These are phyloP conservation scores for Sinhomidia bicolor DNA, from an alignment of 2,888 invertebrate species.

Conservation along the genomic window DNA sequence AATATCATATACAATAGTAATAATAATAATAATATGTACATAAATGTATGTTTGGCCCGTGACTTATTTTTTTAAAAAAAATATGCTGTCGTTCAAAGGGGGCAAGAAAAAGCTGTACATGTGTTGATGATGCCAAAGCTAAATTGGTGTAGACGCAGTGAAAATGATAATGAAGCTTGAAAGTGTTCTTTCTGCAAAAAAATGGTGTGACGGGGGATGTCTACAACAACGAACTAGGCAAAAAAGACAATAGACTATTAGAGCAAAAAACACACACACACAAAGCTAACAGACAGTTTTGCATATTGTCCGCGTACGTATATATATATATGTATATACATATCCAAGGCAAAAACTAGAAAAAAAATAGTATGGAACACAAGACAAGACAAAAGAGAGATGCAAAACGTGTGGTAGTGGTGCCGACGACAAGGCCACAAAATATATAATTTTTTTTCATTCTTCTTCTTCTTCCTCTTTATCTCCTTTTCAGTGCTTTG, in stretches of 20 bases:
- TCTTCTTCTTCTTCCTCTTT: not conserved
- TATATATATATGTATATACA: no score
- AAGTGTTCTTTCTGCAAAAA: slow-evolving; percentile 24
- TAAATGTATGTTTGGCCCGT: not conserved
- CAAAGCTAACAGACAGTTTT: not conserved
- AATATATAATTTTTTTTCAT: not conserved
- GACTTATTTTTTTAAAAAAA: not conserved
- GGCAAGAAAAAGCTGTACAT: not conserved
- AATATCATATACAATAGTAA: no score
- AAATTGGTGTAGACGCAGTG: not conserved
- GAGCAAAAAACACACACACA: not conserved
- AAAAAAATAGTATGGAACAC: not conserved
- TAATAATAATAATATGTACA: no score
- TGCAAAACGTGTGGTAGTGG: not conserved
- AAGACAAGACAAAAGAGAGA: no score
- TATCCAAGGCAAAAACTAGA: no score
- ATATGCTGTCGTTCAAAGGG: not conserved
- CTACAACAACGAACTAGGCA: not conserved
- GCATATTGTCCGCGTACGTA: not conserved
- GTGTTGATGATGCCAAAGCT: not conserved
- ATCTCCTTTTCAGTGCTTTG: not conserved
- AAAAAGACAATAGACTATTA: slow-evolving; percentile 20
- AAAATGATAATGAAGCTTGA: slow-evolving; percentile 8
- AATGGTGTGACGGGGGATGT: not conserved
- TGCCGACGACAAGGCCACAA: not conserved